Base-by-base conservation (phyloP, 2,797 vertebrate species). In the Leptodactylus fallax region DNA sequence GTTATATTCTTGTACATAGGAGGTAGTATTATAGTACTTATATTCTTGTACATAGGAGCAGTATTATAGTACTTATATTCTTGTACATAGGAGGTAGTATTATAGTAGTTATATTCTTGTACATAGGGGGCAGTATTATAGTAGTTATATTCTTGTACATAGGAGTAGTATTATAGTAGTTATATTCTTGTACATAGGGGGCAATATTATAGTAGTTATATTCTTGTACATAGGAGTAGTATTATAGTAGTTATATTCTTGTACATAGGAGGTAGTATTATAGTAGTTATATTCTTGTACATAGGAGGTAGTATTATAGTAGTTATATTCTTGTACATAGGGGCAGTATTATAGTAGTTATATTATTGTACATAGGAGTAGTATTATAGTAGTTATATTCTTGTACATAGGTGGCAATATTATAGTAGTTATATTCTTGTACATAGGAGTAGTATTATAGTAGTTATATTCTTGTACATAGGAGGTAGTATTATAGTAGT, bases 201-300 rank as follows among this genome's bases (percentile, higher is more conserved):
- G n/a, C 63, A 65, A n/a, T 65, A 65, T 60, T 60, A 60, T 67
- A 67, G 25, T 67, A 67, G 65, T 27, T 16, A 67, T 27, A 27
- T 27, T 67, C 65, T 27, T 67, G 65, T 67, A 67, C 16, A 67
- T 67, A 25, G 65, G 65, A 10, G 27, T n/a, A 45, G 67, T 71
- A 71, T 71, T 71, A 71, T 71, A 71, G 25, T 71, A 71, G 67
- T 71, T 71, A 67, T 67, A 67, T 67, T 67, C 65, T 16, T 67
- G 67, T 71, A 36, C 8, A 71, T 71, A 36, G 71, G 17, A 0
- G 61, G 67, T 27, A 71, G 27, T 71, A 71, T 71, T 71, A 71
- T 71, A 45, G 67, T 71, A 71, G 67, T 71, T 71, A 71, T 71
- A 71, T 36, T 71, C 67, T 36, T 71, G 25, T 45, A 69, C 13